Base-by-base conservation (phyloP, 1,140 invertebrate genomes). In the Drosophila kepulauana region DNA sequence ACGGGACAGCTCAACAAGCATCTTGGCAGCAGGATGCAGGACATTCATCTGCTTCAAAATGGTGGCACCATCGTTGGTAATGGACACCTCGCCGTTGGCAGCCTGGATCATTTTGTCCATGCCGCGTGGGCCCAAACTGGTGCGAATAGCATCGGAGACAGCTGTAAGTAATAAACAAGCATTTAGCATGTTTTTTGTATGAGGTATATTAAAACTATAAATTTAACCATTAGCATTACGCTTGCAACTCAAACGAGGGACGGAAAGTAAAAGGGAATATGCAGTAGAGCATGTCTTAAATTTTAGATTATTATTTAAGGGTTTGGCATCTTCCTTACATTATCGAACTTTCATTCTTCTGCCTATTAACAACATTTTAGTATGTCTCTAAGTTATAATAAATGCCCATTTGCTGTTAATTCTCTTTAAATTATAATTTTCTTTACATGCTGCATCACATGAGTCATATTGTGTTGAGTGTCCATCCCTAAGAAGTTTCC, bases 81-180 rank as follows among this genome's bases (percentile, higher is more conserved):
- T 99, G 7, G 98, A 99, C 0, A 99, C 99, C 95, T 99, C 98
- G 7, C 99, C 99, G 94, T 99, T 99, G 11, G 95, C 95, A 52
- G 97, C 94, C 95, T 99, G 99, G 80, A 99, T 99, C 99, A 99
- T 99, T 95, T 99, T 99, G 92, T 99, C 99, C 99, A 99, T 99
- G 78, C 99, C 99, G 80, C 97, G 95, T 28, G 99, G 99, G 13
- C 99, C 99, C 88, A 99, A 94, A 94, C 98, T 99, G 13, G 99
- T 99, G 70, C 99, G 95, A 84, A 99, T 98, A 16, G 99, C 99
- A 98, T 99, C 98, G 75, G 98, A 97, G 58, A 99, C 98, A 94
- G 99, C 98, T 99, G 92, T 63, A 96, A 95, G 87, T 6, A 13
- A 43, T 1, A 43, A 43, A 38, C 8, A 38, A 38, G 20, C 35